These are phyloP conservation scores for Propithecus deckenii DNA, from an alignment of 2,797 vertebrate species.

Conservation along the genomic window DNA sequence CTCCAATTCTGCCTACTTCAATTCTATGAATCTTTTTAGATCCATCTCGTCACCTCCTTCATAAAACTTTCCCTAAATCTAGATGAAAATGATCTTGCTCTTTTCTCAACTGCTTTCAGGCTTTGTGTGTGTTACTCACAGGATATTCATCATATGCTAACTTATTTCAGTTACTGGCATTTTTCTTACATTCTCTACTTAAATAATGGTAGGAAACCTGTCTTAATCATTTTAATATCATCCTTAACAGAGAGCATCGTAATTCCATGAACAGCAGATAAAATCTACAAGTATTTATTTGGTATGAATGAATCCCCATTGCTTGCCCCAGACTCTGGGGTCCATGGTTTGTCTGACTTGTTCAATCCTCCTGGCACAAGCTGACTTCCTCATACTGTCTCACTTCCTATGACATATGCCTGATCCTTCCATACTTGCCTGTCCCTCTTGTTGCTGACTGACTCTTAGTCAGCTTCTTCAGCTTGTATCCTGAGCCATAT, in stretches of 20 bases:
- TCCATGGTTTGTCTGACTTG: neutral
- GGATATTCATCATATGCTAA: neutral
- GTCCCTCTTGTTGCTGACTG: neutral
- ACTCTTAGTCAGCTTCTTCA: conserved; percentile 13
- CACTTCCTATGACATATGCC: neutral
- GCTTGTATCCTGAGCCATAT: neutral
- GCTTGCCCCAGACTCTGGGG: neutral
- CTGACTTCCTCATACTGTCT: neutral
- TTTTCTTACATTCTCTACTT: neutral
- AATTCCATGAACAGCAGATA: neutral
- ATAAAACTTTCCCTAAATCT: conserved; percentile 16
- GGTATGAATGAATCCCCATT: neutral
- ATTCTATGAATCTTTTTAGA: neutral
- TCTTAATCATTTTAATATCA: neutral
- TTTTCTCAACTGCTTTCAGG: neutral
- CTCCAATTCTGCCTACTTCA: neutral
- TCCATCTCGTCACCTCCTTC: neutral
- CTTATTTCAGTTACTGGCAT: neutral
- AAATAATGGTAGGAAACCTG: neutral
- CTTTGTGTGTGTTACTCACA: neutral
- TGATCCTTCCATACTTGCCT: neutral
- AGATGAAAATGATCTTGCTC: neutral
- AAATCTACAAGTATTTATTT: neutral
- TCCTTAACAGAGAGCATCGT: neutral
- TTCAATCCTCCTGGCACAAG: conserved; percentile 18